Evolutionary conservation across 2,113 vertebrate species (phyloP).

Genomic region (Myxocyprinus asiaticus): DNA sequence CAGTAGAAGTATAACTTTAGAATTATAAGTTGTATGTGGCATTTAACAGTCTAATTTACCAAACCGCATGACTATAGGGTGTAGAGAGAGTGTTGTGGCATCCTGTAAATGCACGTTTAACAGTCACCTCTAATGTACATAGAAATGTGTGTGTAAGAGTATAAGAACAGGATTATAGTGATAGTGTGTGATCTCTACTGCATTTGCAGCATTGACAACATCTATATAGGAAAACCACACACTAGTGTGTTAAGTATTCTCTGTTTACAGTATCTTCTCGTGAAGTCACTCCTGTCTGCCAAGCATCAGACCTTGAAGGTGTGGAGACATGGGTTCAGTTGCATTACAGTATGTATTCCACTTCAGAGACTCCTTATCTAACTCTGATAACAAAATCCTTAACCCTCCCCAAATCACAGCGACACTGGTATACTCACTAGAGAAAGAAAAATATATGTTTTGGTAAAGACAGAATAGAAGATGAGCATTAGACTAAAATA

Average conservation of each 20-base stretch:
- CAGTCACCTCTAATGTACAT: too few relatives aligned
- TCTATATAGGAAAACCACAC: constrained; percentile 41
- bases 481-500: constrained; percentile 1
- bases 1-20: too few relatives aligned
- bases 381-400: constrained; percentile 50
- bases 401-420: constrained; percentile 35
- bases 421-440: constrained; percentile 24
- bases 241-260: constrained; percentile 48
- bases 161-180: neutral
- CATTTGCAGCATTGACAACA: constrained; percentile 29
- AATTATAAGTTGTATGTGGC: too few relatives aligned
- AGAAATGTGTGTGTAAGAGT: too few relatives aligned
- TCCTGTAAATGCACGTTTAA: too few relatives aligned
- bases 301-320: constrained; percentile 53
- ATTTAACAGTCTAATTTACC: too few relatives aligned
- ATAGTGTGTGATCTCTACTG: neutral
- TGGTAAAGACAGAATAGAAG: too few relatives aligned
- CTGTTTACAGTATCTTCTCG: constrained; percentile 53
- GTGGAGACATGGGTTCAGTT: constrained; percentile 47
- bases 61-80: too few relatives aligned
- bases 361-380: constrained; percentile 52
- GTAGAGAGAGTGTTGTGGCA: too few relatives aligned
- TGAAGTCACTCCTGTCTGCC: constrained; percentile 48
- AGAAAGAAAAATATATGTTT: constrained; percentile 8
- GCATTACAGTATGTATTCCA: constrained; percentile 55